These are phyloP conservation scores for Lycodopsis pacificus DNA, from an alignment of 2,797 vertebrate species.

Conservation along the genomic window DNA sequence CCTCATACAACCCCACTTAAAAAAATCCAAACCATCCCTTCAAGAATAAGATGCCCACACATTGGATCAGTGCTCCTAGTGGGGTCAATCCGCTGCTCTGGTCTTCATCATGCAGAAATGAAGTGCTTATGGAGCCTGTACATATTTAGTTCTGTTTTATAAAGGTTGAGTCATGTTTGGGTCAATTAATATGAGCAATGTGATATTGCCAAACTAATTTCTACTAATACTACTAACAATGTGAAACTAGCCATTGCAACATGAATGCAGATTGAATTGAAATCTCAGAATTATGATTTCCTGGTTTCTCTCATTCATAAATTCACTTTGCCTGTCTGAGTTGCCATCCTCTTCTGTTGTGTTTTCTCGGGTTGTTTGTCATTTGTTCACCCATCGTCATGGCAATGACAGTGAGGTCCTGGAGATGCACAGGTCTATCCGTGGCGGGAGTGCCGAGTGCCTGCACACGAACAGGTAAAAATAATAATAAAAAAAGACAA, in stretches of 20 bases:
- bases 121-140: neutral
- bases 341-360: conserved; percentile 84
- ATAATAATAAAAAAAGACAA: conserved; percentile 16
- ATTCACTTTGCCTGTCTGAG: conserved; percentile 84
- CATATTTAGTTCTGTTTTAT: neutral
- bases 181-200: conserved; percentile 29
- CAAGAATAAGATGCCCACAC: conserved; percentile 3
- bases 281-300: conserved; percentile 72
- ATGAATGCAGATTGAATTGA: conserved; percentile 56
- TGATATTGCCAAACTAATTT: conserved; percentile 49
- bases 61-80: neutral
- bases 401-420: conserved; percentile 97
- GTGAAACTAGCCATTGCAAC: conserved; percentile 62
- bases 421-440: conserved; percentile 98
- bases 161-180: conserved; percentile 22
- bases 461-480: conserved; percentile 99
- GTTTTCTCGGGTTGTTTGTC: conserved; percentile 73
- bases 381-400: conserved; percentile 89
- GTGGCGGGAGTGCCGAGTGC: conserved; percentile 99
- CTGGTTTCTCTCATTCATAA: conserved; percentile 83
- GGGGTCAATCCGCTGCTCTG: neutral
- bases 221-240: conserved; percentile 79
- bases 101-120: neutral
- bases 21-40: neutral
- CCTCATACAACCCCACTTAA: neutral